Evolutionary conservation across 1,140 invertebrate genomes (phyloP).

Genomic region (Ooceraea biroi): DNA sequence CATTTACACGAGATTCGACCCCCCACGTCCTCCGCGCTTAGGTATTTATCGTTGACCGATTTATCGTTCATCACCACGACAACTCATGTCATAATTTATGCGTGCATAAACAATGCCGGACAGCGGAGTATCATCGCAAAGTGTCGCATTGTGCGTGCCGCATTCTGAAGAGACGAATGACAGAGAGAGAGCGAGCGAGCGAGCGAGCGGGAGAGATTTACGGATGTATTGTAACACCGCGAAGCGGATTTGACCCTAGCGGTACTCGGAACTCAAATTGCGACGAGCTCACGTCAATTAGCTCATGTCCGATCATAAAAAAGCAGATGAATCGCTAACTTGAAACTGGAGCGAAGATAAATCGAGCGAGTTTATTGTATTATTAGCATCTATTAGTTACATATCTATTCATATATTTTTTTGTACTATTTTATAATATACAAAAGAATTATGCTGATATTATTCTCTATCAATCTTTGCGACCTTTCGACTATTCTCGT

Average conservation of each 20-base stretch:
- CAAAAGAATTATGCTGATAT: not conserved
- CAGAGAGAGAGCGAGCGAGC: not conserved
- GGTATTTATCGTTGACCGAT: slow-evolving; percentile 64
- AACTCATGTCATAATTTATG: slow-evolving; percentile 66
- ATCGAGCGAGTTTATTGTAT: not conserved
- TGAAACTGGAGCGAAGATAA: not conserved
- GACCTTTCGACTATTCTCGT: not conserved
- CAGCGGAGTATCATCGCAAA: not conserved
- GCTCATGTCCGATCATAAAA: not conserved
- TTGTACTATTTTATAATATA: too few species aligned
- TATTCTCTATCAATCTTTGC: not conserved
- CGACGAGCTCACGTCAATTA: slow-evolving; percentile 1
- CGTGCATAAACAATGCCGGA: slow-evolving; percentile 62
- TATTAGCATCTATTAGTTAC: not conserved
- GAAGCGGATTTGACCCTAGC: slow-evolving; percentile 16
- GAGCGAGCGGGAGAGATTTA: not conserved
- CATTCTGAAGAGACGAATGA: too few species aligned
- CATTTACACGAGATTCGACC: slow-evolving; percentile 26
- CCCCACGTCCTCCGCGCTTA: not conserved
- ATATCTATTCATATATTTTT: too few species aligned
- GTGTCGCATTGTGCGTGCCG: not conserved
- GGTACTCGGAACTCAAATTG: not conserved
- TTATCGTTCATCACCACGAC: slow-evolving; percentile 62
- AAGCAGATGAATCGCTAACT: not conserved
- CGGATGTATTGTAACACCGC: not conserved